Conservation (phyloP, 2,797 vertebrate genomes). For the Hippopotamyrus pictus region DNA sequence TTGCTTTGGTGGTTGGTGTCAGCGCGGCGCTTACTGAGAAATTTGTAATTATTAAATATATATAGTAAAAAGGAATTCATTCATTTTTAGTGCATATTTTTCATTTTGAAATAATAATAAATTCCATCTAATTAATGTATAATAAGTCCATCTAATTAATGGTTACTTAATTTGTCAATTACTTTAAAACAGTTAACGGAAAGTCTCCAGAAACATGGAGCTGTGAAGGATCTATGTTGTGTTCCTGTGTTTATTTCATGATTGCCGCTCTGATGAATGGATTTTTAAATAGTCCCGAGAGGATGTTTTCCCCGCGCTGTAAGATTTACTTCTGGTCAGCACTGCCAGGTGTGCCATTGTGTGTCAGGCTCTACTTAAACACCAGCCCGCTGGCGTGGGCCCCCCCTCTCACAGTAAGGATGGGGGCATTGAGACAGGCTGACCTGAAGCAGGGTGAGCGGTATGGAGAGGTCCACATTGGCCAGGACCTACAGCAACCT, state of each 20-base stretch:
- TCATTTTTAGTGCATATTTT: background rate
- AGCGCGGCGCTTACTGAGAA: too few relatives aligned
- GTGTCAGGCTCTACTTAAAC: constrained; percentile 42
- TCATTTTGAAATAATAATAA: background rate
- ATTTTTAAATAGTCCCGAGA: constrained; percentile 38
- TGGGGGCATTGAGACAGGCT: background rate
- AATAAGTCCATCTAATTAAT: background rate
- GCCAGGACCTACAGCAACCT: background rate
- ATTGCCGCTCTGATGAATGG: background rate
- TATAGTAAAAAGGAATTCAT: background rate
- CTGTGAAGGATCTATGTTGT: background rate
- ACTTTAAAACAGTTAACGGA: background rate
- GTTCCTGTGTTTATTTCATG: background rate
- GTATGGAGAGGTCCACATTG: background rate
- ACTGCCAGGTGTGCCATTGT: constrained; percentile 77
- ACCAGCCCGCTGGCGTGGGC: background rate
- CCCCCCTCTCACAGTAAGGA: background rate
- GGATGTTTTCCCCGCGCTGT: constrained; percentile 67
- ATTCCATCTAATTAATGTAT: background rate
- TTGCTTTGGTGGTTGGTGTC: too few relatives aligned
- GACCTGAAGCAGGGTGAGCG: background rate
- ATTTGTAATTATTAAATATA: background rate
- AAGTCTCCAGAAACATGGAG: background rate
- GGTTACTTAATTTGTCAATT: background rate
- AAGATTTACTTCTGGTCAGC: constrained; percentile 61